Percentiles rank a stretch among this genome's conserved stretches.
phyloP scores from a whole-genome alignment of 2,113 vertebrate species.

The Riparia riparia region DNA sequence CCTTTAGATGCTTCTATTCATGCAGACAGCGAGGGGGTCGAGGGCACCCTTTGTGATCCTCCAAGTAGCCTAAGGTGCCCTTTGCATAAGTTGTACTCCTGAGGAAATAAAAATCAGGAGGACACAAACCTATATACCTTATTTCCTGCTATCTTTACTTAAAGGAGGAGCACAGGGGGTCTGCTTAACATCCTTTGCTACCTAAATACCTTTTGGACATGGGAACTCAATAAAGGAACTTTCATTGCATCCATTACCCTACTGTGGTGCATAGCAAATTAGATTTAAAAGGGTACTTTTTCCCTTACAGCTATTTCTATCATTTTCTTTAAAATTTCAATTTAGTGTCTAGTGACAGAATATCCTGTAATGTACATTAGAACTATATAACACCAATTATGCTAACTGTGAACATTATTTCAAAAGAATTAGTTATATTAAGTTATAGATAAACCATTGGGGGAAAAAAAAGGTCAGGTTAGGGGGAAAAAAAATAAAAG shows the following conservation, averaged over 20 bases:
- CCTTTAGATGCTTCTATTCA: conserved; percentile 79
- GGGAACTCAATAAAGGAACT: conserved; percentile 88
- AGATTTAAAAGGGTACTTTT: conserved; percentile 95
- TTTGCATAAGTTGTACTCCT: conserved; percentile 82
- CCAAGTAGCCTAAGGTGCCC: conserved; percentile 82
- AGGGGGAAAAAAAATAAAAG: not conserved
- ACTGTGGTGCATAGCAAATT: conserved; percentile 97
- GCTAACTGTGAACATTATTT: conserved; percentile 85
- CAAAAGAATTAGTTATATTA: conserved; percentile 89
- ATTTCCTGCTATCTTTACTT: conserved; percentile 83
- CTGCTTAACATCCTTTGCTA: conserved; percentile 84
- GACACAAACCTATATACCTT: conserved; percentile 82
- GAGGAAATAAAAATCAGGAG: conserved; percentile 83
- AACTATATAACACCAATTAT: conserved; percentile 91
- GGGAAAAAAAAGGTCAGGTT: conserved; percentile 77
- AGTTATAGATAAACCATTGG: conserved; percentile 81
- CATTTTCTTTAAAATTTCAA: conserved; percentile 94
- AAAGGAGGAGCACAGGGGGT: conserved; percentile 78
- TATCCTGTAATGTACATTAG: conserved; percentile 87
- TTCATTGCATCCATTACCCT: conserved; percentile 91
- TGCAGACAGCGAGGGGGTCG: conserved; percentile 71
- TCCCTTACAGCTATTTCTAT: conserved; percentile 89
- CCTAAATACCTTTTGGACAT: conserved; percentile 93
- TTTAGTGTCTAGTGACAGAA: conserved; percentile 91
- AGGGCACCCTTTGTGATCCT: conserved; percentile 78